Evolutionary conservation across 2,888 invertebrate genomes (phyloP).

Genomic region (Acleris sparsana): DNA sequence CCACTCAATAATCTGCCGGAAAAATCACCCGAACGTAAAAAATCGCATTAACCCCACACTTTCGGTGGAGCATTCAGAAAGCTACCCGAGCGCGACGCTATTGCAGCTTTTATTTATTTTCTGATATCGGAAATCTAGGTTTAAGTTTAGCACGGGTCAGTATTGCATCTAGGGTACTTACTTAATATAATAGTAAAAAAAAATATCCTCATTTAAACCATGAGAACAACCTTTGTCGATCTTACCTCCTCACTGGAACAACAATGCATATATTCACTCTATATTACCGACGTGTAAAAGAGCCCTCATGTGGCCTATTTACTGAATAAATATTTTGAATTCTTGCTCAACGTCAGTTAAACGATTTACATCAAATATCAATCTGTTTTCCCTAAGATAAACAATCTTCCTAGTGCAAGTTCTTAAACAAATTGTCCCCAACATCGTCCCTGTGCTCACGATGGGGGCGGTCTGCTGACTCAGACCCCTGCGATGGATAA

Average conservation of each 20-base stretch:
- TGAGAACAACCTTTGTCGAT: too few species aligned
- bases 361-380: too few species aligned
- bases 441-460: background rate
- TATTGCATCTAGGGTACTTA: too few species aligned
- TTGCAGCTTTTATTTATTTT: constrained; percentile 2
- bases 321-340: too few species aligned
- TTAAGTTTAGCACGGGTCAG: too few species aligned
- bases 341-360: too few species aligned
- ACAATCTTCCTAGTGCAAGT: background rate
- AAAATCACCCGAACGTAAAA: background rate
- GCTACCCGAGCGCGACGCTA: background rate
- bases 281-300: too few species aligned
- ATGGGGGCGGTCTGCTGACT: constrained; percentile 18
- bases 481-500: background rate
- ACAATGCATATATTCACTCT: too few species aligned
- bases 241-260: too few species aligned
- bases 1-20: background rate
- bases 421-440: background rate
- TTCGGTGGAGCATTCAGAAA: background rate
- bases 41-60: background rate
- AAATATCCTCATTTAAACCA: too few species aligned
- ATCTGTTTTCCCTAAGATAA: background rate
- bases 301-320: too few species aligned
- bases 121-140: background rate
- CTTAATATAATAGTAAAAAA: too few species aligned